Evolutionary conservation across 2,797 vertebrate genomes (phyloP), one percentile per base, ranked within the genome.

Genomic region (Adelosebastes latens): DNA sequence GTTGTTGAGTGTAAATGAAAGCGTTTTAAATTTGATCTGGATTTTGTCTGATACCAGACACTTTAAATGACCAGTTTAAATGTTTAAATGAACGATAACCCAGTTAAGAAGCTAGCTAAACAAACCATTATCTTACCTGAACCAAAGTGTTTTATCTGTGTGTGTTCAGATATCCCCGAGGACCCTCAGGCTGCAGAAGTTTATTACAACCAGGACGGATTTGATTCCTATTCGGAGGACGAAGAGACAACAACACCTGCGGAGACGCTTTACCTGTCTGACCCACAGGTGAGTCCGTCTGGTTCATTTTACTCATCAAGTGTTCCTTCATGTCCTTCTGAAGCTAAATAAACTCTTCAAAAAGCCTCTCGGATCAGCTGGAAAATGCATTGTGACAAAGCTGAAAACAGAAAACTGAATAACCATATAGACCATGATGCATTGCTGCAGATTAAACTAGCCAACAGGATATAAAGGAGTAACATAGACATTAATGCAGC

Each of bases 221-320:
- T 97, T 87, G 97, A 98, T 66, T 97, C 97, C 67, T 97, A 90
- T 84, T 97, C 96, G 53, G 97, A 97, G 90, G 95, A 93, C n/a
- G 92, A 93, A 12, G 91, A 66, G 84, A 89, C 79, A 6, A 89
- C 91, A 29, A 85, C 90, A 80, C 71, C 65, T 0, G 82, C 74
- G 29, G 88, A 84, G 39, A 83, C 84, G 0, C 58, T 89, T 8
- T 86, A 73, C 68, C 92, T 91, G 91, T 92, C 93, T 29, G 91
- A 87, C 74, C 90, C 93, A 10, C 96, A 97, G 96, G 97, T 97
- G 77, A 81, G 80, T 71, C 20, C 2, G 20, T 53, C 49, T 53
- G 49, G 49, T 53, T 22, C 1, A 22, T 53, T 53, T 49, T 49
- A 49, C 46, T 20, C 46, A 49, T 49, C 46, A 49, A 49, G 46